A percentile compares a stretch with the other conserved stretches of the same genome.
Conservation (phyloP, 2,888 invertebrate species). For the Brenthis ino region DNA sequence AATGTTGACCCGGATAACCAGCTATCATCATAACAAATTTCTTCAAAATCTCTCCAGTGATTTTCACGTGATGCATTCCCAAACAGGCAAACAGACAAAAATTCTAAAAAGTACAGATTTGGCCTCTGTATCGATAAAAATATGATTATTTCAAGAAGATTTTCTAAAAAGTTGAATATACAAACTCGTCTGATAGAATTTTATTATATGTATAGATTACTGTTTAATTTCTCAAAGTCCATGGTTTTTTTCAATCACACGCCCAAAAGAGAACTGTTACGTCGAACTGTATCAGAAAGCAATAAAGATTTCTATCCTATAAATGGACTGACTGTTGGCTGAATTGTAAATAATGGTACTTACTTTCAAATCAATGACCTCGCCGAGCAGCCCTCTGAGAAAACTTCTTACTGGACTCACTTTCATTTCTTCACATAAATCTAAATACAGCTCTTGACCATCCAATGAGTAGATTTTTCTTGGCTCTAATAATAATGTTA, state of each 20-base stretch:
- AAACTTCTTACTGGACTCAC: constrained; percentile 45
- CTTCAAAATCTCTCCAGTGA: no score
- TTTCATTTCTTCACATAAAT: constrained; percentile 47
- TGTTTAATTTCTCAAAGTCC: background rate
- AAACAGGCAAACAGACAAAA: no score
- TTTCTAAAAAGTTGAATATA: no score
- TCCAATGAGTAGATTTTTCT: constrained; percentile 38
- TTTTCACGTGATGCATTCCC: no score
- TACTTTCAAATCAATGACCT: constrained; percentile 49
- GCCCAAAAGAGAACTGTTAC: constrained; percentile 27
- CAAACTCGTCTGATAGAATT: no score
- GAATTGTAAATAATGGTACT: constrained; percentile 38
- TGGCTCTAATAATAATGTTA: constrained; percentile 20
- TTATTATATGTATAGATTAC: no score
- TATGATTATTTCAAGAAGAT: no score
- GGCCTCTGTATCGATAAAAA: no score
- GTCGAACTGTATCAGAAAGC: constrained; percentile 35
- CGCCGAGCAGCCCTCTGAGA: constrained; percentile 45
- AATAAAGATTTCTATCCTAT: constrained; percentile 39
- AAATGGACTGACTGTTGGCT: constrained; percentile 35
- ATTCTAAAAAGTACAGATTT: no score
- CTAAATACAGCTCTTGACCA: constrained; percentile 46
- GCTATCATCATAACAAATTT: no score
- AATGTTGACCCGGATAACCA: no score
- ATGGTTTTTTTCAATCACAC: background rate